Percentiles rank a stretch among this genome's conserved stretches.
Conservation (phyloP, 2,113 vertebrate species). For the Tupaia tana region DNA sequence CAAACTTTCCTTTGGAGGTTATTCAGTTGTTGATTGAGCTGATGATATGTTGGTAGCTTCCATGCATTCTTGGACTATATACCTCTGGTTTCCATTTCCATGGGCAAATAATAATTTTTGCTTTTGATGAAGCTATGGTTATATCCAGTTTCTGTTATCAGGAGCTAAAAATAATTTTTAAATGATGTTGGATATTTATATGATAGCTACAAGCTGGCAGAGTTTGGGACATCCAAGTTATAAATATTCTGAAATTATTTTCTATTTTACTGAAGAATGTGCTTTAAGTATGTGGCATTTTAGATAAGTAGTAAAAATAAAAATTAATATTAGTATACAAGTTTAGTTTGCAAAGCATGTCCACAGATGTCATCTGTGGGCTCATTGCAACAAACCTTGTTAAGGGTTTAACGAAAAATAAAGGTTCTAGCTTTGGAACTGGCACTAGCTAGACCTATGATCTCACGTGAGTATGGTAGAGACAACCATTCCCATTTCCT, state of each 20-base stretch:
- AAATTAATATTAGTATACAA: not conserved
- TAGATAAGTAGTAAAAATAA: constrained; percentile 22
- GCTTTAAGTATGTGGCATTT: not conserved
- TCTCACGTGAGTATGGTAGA: not conserved
- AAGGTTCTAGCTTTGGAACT: constrained; percentile 2
- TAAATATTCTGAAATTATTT: constrained; percentile 43
- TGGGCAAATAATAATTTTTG: constrained; percentile 33
- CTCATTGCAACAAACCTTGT: not conserved
- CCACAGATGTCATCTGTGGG: not conserved
- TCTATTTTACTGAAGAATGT: constrained; percentile 38
- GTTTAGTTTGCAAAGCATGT: not conserved
- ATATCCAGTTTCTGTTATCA: constrained; percentile 63
- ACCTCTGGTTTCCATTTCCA: constrained; percentile 19
- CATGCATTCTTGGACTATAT: not conserved
- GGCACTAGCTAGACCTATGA: not conserved
- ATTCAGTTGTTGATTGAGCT: constrained; percentile 2
- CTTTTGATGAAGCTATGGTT: constrained; percentile 32
- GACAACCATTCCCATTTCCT: not conserved
- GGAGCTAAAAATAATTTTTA: constrained; percentile 61
- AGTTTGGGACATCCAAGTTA: constrained; percentile 55
- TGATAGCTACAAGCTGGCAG: constrained; percentile 45
- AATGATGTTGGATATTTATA: constrained; percentile 37
- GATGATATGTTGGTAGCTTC: not conserved
- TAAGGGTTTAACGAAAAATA: not conserved
- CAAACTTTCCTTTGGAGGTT: constrained; percentile 14